phyloP scores from a whole-genome alignment of 1,140 invertebrate genomes.

The Drosophila mojavensis region DNA sequence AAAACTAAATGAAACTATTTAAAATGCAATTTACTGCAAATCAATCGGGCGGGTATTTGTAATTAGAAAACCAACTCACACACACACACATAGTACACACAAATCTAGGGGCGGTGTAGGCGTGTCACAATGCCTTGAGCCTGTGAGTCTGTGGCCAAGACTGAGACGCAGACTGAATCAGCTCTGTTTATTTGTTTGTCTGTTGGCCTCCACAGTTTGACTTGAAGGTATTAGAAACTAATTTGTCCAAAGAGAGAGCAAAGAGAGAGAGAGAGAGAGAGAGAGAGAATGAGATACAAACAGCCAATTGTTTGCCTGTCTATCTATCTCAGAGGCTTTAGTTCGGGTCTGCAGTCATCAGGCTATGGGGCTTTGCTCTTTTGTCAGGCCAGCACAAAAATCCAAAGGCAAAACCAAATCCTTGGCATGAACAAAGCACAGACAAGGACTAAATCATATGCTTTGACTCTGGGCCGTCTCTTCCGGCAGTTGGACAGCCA shows the following conservation, averaged over 20 bases:
- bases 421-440: constrained; percentile 47
- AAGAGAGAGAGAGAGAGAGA: constrained; percentile 5
- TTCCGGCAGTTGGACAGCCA: constrained; percentile 13
- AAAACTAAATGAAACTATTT: constrained; percentile 68
- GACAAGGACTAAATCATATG: constrained; percentile 70
- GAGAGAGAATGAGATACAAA: constrained; percentile 74
- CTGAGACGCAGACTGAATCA: constrained; percentile 10
- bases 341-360: constrained; percentile 38
- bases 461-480: constrained; percentile 5
- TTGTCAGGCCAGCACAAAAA: constrained; percentile 45
- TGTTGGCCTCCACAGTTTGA: constrained; percentile 69
- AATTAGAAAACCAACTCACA: constrained; percentile 62
- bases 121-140: constrained; percentile 25
- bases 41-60: constrained; percentile 72
- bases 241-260: constrained; percentile 66
- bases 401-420: constrained; percentile 57
- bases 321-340: constrained; percentile 70
- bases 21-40: constrained; percentile 76
- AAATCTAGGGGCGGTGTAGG: constrained; percentile 7
- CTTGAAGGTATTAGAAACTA: constrained; percentile 82
- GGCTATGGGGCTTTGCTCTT: constrained; percentile 47
- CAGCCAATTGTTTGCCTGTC: constrained; percentile 78
- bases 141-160: constrained; percentile 15
- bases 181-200: constrained; percentile 54
- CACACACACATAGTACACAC: constrained; percentile 16